phyloP scores from a whole-genome alignment of 2,797 vertebrate species.

The Lateolabrax maculatus region DNA sequence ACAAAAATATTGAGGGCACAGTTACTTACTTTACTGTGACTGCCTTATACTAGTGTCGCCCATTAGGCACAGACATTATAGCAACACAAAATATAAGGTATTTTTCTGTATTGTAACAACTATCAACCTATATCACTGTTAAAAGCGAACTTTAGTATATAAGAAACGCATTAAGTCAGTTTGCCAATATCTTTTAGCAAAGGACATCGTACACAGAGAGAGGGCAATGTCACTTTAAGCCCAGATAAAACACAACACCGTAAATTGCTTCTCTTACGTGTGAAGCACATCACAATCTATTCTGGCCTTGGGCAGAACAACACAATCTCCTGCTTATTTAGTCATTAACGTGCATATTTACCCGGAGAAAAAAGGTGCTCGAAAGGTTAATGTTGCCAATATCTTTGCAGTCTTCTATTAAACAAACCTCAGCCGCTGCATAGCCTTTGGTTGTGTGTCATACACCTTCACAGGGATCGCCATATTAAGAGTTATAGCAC shows the following conservation, averaged over 20 bases:
- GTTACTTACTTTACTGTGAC: neutral
- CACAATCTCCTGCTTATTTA: constrained; percentile 78
- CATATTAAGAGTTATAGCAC: constrained; percentile 42
- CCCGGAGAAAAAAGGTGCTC: constrained; percentile 57
- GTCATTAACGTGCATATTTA: constrained; percentile 79
- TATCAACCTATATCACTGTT: neutral
- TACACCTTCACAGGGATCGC: constrained; percentile 41
- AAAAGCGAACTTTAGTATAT: neutral
- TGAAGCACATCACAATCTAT: constrained; percentile 67
- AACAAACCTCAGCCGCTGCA: constrained; percentile 49
- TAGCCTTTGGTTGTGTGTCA: constrained; percentile 56
- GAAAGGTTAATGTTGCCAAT: constrained; percentile 79
- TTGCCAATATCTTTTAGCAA: constrained; percentile 27
- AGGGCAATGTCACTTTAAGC: constrained; percentile 45
- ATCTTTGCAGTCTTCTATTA: constrained; percentile 63
- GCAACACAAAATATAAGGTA: neutral
- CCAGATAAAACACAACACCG: constrained; percentile 57
- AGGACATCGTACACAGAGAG: constrained; percentile 6
- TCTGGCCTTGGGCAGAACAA: constrained; percentile 73
- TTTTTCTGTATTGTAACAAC: neutral
- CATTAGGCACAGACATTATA: neutral
- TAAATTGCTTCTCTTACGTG: constrained; percentile 62
- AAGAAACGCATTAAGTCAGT: too few species aligned
- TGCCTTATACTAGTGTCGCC: too few species aligned
- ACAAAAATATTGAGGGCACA: neutral